These are phyloP conservation scores for Diorhabda sublineata DNA, from an alignment of 1,140 invertebrate species.

Conservation along the genomic window DNA sequence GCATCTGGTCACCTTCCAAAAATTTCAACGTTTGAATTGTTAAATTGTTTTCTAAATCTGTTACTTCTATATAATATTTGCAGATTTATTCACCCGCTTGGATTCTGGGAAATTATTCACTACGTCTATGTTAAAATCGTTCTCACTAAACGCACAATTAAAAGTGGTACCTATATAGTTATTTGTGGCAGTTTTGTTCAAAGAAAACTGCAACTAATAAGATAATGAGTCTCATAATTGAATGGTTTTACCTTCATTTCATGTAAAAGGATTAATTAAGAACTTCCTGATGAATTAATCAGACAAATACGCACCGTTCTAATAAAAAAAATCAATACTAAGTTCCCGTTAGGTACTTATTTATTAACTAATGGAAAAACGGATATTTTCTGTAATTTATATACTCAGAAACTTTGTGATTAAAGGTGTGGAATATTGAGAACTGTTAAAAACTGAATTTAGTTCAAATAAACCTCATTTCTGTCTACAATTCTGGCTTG, in stretches of 20 bases:
- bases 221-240: constrained; percentile 1
- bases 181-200: not conserved
- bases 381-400: too few relatives aligned
- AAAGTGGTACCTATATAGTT: not conserved
- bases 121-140: not conserved
- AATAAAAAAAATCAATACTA: not conserved
- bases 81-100: not conserved
- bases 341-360: too few relatives aligned
- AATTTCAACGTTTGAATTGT: too few relatives aligned
- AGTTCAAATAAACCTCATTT: too few relatives aligned
- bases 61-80: not conserved
- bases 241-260: not conserved
- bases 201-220: not conserved
- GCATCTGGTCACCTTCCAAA: too few relatives aligned
- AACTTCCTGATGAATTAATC: not conserved
- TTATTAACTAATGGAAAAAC: too few relatives aligned
- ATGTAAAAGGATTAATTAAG: not conserved
- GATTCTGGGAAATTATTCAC: not conserved
- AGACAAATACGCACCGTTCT: not conserved
- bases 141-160: constrained; percentile 9
- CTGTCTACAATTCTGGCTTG: too few relatives aligned
- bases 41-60: too few relatives aligned
- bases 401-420: too few relatives aligned
- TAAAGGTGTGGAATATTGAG: too few relatives aligned
- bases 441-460: too few relatives aligned